Conservation (phyloP, 2,797 vertebrate genomes). For the Poecilia gillii region DNA sequence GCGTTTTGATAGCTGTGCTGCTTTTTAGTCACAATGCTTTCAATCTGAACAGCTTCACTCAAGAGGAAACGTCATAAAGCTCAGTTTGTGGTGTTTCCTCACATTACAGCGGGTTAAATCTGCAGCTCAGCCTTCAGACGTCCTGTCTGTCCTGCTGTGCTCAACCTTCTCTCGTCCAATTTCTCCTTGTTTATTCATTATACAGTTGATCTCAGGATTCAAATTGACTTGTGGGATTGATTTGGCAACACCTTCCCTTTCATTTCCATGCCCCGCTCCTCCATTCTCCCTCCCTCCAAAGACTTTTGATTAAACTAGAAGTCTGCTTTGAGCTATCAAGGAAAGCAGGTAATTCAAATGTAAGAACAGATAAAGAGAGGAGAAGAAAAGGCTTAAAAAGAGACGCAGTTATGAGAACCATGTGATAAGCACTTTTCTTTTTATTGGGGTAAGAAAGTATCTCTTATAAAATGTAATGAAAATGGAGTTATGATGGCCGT, state of each 20-base stretch:
- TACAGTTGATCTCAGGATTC: constrained; percentile 63
- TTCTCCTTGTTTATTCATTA: constrained; percentile 73
- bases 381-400: constrained; percentile 9
- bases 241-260: constrained; percentile 55
- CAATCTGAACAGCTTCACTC: not conserved
- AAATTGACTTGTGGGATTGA: constrained; percentile 75
- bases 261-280: constrained; percentile 39
- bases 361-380: constrained; percentile 15
- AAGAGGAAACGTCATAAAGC: not conserved
- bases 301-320: constrained; percentile 68
- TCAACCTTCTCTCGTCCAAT: constrained; percentile 25
- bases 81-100: too few species aligned
- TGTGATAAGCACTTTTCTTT: not conserved
- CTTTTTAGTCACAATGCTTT: not conserved
- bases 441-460: not conserved
- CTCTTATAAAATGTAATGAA: not conserved
- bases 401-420: not conserved
- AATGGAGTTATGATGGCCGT: not conserved
- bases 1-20: not conserved
- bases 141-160: constrained; percentile 48
- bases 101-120: constrained; percentile 1
- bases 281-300: constrained; percentile 48
- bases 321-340: constrained; percentile 39
- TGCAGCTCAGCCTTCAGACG: constrained; percentile 38
- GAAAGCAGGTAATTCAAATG: constrained; percentile 27